A percentile compares a stretch with the other conserved stretches of the same genome.
Conservation (phyloP, 2,888 invertebrate genomes). For the Drosophila setosimentum region DNA sequence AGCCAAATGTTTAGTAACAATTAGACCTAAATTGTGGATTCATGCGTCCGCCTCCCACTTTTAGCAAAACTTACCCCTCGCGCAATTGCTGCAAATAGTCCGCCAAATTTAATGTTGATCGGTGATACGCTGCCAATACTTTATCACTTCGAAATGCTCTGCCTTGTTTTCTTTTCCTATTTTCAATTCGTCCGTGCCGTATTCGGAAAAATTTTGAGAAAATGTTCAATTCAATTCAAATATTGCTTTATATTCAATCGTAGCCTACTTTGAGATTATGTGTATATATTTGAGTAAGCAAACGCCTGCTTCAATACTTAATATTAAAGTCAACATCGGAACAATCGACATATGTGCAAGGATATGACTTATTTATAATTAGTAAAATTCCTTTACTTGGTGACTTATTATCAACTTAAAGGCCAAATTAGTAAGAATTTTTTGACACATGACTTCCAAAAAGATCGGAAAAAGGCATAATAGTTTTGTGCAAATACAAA, state of each 20-base stretch:
- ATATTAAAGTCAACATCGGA: neutral
- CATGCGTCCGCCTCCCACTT: neutral
- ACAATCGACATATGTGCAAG: too few relatives aligned
- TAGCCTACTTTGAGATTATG: neutral
- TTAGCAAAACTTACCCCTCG: neutral
- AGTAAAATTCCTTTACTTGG: too few relatives aligned
- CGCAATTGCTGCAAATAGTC: neutral
- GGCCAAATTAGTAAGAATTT: neutral
- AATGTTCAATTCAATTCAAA: neutral
- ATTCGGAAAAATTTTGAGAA: neutral
- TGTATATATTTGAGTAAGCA: neutral
- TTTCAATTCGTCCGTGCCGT: too few relatives aligned
- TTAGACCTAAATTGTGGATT: slow-evolving; percentile 9
- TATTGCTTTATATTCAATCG: too few relatives aligned
- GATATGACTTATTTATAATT: too few relatives aligned
- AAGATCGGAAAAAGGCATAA: neutral
- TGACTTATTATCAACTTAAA: too few relatives aligned
- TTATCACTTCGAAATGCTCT: neutral
- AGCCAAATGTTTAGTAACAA: slow-evolving; percentile 51
- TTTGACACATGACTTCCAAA: neutral
- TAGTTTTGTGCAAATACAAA: neutral
- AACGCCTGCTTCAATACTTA: neutral
- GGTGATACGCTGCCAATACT: neutral
- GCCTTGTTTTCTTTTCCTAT: neutral
- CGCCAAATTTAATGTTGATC: neutral